Evolutionary conservation across 2,888 invertebrate species (phyloP).

Genomic region (Sipha maydis): DNA sequence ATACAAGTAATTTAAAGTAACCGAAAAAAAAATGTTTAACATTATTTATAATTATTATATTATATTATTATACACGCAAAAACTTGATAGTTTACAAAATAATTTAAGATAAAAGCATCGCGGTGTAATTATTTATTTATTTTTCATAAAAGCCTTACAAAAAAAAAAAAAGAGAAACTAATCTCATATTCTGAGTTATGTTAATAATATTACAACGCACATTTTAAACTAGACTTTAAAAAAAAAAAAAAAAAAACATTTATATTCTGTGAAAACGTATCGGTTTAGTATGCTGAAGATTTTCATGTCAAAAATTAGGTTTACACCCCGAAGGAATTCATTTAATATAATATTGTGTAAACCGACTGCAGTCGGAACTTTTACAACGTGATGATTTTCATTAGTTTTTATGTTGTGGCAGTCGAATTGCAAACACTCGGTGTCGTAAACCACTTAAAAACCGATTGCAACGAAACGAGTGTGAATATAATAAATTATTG

Average conservation of each 20-base stretch:
- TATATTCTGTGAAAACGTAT: background rate
- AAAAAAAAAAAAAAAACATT: background rate
- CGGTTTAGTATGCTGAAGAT: background rate
- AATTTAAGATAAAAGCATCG: background rate
- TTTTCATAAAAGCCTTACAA: background rate
- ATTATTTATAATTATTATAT: too few relatives aligned
- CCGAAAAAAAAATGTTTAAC: too few relatives aligned
- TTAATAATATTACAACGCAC: background rate
- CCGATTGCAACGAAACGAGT: background rate
- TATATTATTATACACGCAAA: too few relatives aligned
- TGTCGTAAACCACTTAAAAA: conserved; percentile 24
- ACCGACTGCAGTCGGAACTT: background rate
- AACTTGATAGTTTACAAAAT: background rate
- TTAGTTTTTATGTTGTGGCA: background rate
- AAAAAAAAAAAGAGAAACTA: background rate
- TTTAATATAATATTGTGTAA: background rate
- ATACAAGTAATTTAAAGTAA: too few relatives aligned
- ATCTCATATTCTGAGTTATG: background rate
- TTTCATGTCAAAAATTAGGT: background rate
- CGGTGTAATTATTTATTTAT: background rate
- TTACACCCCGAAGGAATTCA: background rate
- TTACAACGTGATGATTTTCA: background rate
- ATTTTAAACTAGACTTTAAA: background rate
- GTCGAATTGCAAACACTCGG: background rate
- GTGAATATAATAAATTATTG: background rate